Base-by-base conservation (phyloP, 2,797 vertebrate species). In the Hyperoplus immaculatus region DNA sequence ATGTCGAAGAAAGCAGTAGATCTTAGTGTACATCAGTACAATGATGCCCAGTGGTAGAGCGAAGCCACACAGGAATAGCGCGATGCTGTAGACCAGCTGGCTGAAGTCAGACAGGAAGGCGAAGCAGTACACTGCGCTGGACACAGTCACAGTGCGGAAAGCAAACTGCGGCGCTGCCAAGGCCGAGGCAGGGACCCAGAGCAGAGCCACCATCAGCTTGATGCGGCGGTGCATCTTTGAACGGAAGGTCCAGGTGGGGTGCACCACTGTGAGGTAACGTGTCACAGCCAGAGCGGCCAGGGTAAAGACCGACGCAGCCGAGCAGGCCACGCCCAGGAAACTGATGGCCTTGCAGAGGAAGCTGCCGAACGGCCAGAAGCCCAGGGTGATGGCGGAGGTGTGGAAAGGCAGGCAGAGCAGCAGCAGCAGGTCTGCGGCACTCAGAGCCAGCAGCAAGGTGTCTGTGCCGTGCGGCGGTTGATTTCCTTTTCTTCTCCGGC, bases 401-500 rank as follows among this genome's bases (percentile, higher is more conserved):
- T 96, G 94, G 84, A 96, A 96, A 41, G 95, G 95, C 78, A 95
- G 84, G 80, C 94, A 95, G 72, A 94, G 72, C 43, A 96, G 87
- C 61, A 95, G 78, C 70, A 95, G 86, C 56, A 95, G 80, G 87
- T 96, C 95, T 0, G 95, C 93, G 2, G 86, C 89, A 4, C 94
- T 95, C 65, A 96, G 89, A 9, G 86, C 92, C 85, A 96, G 86
- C 74, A 96, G 93, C 54, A 96, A 86, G 0, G 86, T 93, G 87
- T 95, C 94, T 0, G 95, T 96, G 8, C 95, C 88, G 12, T 94
- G 93, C 0, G 87, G 86, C 5, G 86, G 69, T 38, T 70, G 89
- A n/a, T 69, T 81, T 0, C 47, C 62, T 70, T 76, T 92, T 72
- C 58, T 89, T 57, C 88, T 89, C 63, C 94, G 88, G 41, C 93